A percentile compares a stretch with the other conserved stretches of the same genome.
phyloP scores from a whole-genome alignment of 2,888 invertebrate species.

The Antheraea yamamai region DNA sequence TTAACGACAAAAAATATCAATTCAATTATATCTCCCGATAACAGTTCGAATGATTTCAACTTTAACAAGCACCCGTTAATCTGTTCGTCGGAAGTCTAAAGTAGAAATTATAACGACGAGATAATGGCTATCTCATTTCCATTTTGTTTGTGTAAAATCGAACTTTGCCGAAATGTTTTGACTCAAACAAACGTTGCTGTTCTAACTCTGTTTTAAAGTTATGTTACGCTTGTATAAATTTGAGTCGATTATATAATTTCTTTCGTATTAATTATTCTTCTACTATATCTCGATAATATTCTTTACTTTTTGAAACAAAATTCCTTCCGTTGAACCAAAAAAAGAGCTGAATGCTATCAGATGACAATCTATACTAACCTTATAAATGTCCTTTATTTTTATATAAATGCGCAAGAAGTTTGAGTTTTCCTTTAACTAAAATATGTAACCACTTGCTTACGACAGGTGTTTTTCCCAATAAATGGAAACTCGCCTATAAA shows the following conservation, averaged over 20 bases:
- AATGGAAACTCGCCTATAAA: too few relatives aligned
- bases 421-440: too few relatives aligned
- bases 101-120: slow-evolving; percentile 4
- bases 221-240: background rate
- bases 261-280: background rate
- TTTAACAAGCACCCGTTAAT: slow-evolving; percentile 9
- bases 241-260: background rate
- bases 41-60: background rate
- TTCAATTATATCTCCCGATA: background rate
- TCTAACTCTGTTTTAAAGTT: slow-evolving; percentile 1
- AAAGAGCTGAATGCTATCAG: too few relatives aligned
- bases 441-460: too few relatives aligned
- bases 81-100: background rate
- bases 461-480: too few relatives aligned
- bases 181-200: slow-evolving; percentile 1
- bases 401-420: too few relatives aligned
- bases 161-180: slow-evolving; percentile 13
- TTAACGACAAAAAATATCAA: background rate
- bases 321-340: too few relatives aligned
- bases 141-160: slow-evolving; percentile 13
- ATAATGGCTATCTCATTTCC: slow-evolving; percentile 12
- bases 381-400: too few relatives aligned
- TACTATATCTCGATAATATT: background rate
- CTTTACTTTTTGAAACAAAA: too few relatives aligned
- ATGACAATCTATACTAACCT: too few relatives aligned